A percentile compares a stretch with the other conserved stretches of the same genome.
phyloP scores from a whole-genome alignment of 2,113 vertebrate species.

The Camarhynchus parvulus region DNA sequence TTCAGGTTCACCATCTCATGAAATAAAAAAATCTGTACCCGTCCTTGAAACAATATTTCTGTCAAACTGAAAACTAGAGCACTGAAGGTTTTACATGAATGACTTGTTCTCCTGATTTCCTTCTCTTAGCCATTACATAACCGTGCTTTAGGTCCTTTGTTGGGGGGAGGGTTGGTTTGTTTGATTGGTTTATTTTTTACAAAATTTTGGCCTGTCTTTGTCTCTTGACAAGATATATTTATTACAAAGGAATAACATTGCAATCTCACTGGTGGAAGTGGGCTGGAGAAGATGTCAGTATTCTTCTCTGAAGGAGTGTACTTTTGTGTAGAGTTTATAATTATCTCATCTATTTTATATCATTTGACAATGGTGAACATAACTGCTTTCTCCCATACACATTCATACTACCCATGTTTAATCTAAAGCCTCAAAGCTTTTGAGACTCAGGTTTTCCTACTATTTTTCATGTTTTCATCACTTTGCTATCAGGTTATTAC shows the following conservation, averaged over 20 bases:
- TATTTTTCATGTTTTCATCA: conserved; percentile 13
- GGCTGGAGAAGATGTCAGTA: conserved; percentile 37
- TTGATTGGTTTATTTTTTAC: background rate
- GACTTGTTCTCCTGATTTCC: background rate
- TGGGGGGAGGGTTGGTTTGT: background rate
- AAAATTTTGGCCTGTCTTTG: background rate
- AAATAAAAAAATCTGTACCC: background rate
- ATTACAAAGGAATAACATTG: background rate
- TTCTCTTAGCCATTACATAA: background rate
- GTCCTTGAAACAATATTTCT: background rate
- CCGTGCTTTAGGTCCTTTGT: background rate
- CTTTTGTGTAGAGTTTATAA: conserved; percentile 42
- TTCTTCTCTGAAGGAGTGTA: background rate
- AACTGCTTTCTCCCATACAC: conserved; percentile 5
- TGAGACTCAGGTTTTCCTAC: background rate
- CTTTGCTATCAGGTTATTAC: conserved; percentile 26
- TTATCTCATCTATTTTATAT: conserved; percentile 24
- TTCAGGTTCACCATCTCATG: background rate
- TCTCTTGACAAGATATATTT: conserved; percentile 3
- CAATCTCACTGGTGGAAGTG: background rate
- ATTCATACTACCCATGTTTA: conserved; percentile 22
- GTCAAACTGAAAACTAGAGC: background rate
- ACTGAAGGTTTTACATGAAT: background rate
- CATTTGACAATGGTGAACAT: conserved; percentile 29
- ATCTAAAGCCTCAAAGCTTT: conserved; percentile 29